These are phyloP conservation scores for Mermis nigrescens DNA, from an alignment of 2,888 invertebrate genomes.

Conservation along the genomic window DNA sequence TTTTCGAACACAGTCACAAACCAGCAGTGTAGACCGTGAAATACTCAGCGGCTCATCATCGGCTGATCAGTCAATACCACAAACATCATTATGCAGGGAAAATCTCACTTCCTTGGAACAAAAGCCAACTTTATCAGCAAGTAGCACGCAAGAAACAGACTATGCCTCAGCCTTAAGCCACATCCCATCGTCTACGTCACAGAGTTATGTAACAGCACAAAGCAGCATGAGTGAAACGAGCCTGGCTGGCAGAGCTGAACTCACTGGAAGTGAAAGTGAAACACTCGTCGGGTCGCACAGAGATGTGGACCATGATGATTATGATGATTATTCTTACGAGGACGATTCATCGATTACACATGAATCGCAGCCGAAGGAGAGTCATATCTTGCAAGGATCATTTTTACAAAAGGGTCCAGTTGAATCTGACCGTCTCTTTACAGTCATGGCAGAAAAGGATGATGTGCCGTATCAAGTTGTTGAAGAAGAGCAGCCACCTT, in stretches of 20 bases:
- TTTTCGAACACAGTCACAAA: not conserved
- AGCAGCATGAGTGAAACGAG: slow-evolving; percentile 2
- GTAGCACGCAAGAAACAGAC: slow-evolving; percentile 20
- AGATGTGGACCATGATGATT: not conserved
- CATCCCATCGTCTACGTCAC: not conserved
- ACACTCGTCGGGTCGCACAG: not conserved
- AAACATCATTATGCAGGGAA: not conserved
- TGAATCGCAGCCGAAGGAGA: not conserved
- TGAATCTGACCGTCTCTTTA: slow-evolving; percentile 22
- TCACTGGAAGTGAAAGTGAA: not conserved
- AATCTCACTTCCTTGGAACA: too few relatives aligned
- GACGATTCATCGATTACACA: not conserved
- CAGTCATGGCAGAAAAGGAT: slow-evolving; percentile 17
- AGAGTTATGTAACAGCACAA: slow-evolving; percentile 10
- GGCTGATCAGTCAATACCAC: not conserved
- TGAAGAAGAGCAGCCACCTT: slow-evolving; percentile 13
- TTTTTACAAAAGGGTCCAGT: slow-evolving; percentile 16
- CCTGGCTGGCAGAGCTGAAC: not conserved
- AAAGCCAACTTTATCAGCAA: too few relatives aligned
- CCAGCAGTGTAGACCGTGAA: not conserved
- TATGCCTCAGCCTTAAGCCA: slow-evolving; percentile 6
- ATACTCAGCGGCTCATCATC: not conserved
- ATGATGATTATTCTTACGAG: not conserved
- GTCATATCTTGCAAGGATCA: not conserved
- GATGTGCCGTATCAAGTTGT: slow-evolving; percentile 10